Evolutionary conservation across 1,140 invertebrate genomes (phyloP).

Genomic region (Phortica variegata): DNA sequence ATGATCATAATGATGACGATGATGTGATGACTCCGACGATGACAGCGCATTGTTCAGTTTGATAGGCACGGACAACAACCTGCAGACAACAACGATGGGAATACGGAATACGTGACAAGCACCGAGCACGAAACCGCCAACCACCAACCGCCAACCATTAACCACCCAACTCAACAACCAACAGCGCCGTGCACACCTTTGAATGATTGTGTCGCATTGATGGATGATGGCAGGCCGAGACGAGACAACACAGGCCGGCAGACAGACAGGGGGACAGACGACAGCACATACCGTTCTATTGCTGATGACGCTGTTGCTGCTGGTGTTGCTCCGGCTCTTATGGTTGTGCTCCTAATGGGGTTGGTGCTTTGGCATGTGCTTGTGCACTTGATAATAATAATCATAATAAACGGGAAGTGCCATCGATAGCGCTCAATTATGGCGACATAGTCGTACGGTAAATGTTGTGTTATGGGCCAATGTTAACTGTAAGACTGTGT

Average conservation of each 20-base stretch:
- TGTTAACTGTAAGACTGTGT: constrained; percentile 60
- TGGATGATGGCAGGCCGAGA: constrained; percentile 11
- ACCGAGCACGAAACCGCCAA: constrained; percentile 6
- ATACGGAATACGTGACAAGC: constrained; percentile 14
- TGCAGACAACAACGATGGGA: background rate
- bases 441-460: constrained; percentile 57
- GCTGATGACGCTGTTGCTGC: constrained; percentile 14
- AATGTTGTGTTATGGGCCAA: constrained; percentile 57
- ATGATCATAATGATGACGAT: background rate
- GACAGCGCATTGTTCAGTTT: background rate
- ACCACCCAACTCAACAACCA: constrained; percentile 18
- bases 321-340: too few species aligned
- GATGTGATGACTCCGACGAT: too few species aligned
- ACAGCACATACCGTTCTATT: constrained; percentile 5
- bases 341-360: too few species aligned
- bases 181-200: constrained; percentile 16
- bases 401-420: constrained; percentile 1
- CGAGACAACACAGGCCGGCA: too few species aligned
- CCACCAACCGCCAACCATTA: constrained; percentile 14
- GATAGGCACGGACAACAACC: background rate
- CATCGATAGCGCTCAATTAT: constrained; percentile 43
- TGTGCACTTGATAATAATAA: constrained; percentile 11
- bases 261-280: background rate
- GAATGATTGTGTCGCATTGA: constrained; percentile 9
- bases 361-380: too few species aligned